Evolutionary conservation across 37 sponge, comb jelly and placozoan species (phyloP).

Genomic region (Chondrosia reniformis): DNA sequence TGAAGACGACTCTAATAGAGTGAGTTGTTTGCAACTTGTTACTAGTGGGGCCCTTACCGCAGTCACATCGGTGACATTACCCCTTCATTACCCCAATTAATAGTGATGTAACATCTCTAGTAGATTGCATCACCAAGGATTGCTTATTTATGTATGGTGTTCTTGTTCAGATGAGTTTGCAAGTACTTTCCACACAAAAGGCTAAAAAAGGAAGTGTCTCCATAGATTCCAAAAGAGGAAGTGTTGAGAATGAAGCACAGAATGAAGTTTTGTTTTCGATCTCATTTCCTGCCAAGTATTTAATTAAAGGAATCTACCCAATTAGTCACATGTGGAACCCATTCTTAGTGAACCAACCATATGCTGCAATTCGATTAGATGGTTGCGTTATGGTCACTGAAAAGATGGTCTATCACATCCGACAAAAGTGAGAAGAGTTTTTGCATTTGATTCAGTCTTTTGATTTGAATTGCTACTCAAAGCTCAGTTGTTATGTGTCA

Average conservation of each 20-base stretch:
- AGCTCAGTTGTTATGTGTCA: too few relatives aligned
- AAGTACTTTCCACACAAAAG: neutral
- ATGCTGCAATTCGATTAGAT: constrained; percentile 44
- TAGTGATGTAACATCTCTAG: too few relatives aligned
- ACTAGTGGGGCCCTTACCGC: too few relatives aligned
- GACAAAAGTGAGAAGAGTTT: constrained; percentile 58
- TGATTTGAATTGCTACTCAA: too few relatives aligned
- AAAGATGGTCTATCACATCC: constrained; percentile 62
- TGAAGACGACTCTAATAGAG: constrained; percentile 29
- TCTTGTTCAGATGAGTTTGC: neutral
- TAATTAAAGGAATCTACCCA: constrained; percentile 26
- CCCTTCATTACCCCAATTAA: neutral
- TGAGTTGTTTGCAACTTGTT: too few relatives aligned
- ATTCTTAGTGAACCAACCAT: neutral
- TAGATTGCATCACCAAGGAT: too few relatives aligned
- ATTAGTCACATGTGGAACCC: neutral
- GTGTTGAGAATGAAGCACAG: neutral
- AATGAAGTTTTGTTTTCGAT: neutral
- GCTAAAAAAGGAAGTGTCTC: neutral
- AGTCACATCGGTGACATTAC: too few relatives aligned
- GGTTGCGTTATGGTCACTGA: constrained; percentile 61
- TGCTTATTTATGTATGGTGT: neutral
- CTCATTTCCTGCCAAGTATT: neutral
- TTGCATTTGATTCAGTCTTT: too few relatives aligned
- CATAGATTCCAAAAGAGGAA: neutral